phyloP scores from a whole-genome alignment of 2,113 vertebrate species.

The Phoenicopterus ruber region DNA sequence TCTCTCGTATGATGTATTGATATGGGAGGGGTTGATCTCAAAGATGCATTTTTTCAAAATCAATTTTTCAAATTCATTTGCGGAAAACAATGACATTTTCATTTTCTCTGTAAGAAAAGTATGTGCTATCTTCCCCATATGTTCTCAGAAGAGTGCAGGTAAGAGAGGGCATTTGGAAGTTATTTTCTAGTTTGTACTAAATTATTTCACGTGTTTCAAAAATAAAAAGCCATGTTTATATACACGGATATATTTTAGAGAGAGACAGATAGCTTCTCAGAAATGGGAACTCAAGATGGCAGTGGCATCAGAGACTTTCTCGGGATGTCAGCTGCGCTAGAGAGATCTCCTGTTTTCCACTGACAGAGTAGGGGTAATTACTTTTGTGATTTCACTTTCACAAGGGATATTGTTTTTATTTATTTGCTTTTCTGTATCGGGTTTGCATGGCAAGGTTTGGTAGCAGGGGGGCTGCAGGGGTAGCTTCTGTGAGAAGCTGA shows the following conservation, averaged over 20 bases:
- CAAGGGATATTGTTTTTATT: neutral
- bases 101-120: constrained; percentile 20
- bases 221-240: constrained; percentile 5
- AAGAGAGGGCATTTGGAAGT: constrained; percentile 39
- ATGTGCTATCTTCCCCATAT: neutral
- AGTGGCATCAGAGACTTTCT: neutral
- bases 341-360: neutral
- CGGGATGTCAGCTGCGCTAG: neutral
- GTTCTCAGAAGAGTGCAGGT: neutral
- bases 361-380: neutral
- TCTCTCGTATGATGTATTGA: constrained; percentile 6
- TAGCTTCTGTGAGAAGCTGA: too few species aligned
- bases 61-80: constrained; percentile 38
- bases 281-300: neutral
- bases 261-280: neutral
- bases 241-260: neutral
- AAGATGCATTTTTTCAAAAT: neutral
- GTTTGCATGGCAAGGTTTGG: too few species aligned
- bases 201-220: constrained; percentile 18
- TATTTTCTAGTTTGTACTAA: constrained; percentile 8
- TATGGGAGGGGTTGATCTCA: neutral
- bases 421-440: neutral
- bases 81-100: constrained; percentile 39
- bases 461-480: too few species aligned
- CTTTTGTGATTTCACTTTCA: neutral